Evolutionary conservation across 2,797 vertebrate genomes (phyloP), one percentile per base, ranked within the genome.

Genomic region (Sardinella longiceps): DNA sequence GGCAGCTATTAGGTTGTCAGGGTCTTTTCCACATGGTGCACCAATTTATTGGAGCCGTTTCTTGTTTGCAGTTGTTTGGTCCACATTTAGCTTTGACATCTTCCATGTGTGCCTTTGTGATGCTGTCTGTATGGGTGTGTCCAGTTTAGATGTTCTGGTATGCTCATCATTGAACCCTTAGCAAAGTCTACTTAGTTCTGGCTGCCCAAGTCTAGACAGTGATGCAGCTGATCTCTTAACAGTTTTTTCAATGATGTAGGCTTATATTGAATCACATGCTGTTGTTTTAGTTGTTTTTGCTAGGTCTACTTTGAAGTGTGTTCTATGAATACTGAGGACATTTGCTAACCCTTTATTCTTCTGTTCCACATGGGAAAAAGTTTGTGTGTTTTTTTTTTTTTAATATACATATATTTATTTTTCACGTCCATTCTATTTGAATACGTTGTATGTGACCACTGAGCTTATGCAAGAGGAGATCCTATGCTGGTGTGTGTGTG

Each of bases 401-500:
- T n/a, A n/a, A n/a, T n/a, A n/a, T n/a, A n/a, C n/a, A n/a, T 14
- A 25, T 63, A 63, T 30, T 14, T 33, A 0, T 66, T n/a, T 70
- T 23, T 18, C 15, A 5, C 30, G 37, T 74, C 39, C 66, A 74
- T 74, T 39, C 20, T 2, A 5, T 74, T 74, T 33, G 33, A 37
- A 18, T 74, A 15, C 18, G 15, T 74, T 37, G 33, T 14, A 74
- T 37, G 66, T 74, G 66, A 33, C 66, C 66, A 37, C 30, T 37
- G 66, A 74, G 66, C 66, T 74, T 74, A 74, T 74, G 66, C 37
- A 74, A 74, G 53, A 56, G 30, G 66, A 74, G 66, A 37, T 74
- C 66, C 66, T 15, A 50, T 50, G 83, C 28, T 12, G 25, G 20
- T 37, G 43, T 37, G 3, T 84, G 80, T 37, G 2, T 63, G 43